Conservation (phyloP, 2,888 invertebrate species). For the Asteroscopus sphinx region DNA sequence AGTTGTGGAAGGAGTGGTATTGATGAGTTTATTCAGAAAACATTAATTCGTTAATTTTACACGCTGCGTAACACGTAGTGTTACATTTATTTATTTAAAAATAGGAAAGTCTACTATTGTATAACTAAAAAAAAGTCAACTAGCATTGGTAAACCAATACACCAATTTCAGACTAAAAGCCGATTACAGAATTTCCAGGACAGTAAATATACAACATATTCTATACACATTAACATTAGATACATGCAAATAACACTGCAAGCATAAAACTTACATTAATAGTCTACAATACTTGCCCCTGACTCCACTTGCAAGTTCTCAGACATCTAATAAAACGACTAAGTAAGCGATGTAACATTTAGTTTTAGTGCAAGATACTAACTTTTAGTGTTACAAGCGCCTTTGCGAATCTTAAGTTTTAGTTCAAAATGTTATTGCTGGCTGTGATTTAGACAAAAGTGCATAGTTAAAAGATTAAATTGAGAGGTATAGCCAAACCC, state of each 20-base stretch:
- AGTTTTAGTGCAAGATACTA: conserved; percentile 27
- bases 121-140: too few species aligned
- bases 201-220: conserved; percentile 14
- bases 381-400: conserved; percentile 14
- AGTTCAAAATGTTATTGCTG: conserved; percentile 18
- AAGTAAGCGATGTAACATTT: conserved; percentile 36
- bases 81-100: too few species aligned
- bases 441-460: conserved; percentile 9
- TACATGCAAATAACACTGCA: conserved; percentile 12
- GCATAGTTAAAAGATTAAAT: neutral
- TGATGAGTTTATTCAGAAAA: too few species aligned
- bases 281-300: conserved; percentile 11
- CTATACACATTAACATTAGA: neutral
- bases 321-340: conserved; percentile 36
- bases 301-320: conserved; percentile 8
- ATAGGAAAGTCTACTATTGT: too few species aligned
- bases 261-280: conserved; percentile 23
- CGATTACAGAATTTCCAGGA: too few species aligned
- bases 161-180: too few species aligned
- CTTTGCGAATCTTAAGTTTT: conserved; percentile 17
- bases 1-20: too few species aligned
- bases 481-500: too few species aligned
- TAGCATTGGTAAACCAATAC: neutral
- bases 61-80: too few species aligned
- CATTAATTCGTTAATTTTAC: too few species aligned